phyloP scores from a whole-genome alignment of 1,140 invertebrate genomes.

The Drosophila azteca region DNA sequence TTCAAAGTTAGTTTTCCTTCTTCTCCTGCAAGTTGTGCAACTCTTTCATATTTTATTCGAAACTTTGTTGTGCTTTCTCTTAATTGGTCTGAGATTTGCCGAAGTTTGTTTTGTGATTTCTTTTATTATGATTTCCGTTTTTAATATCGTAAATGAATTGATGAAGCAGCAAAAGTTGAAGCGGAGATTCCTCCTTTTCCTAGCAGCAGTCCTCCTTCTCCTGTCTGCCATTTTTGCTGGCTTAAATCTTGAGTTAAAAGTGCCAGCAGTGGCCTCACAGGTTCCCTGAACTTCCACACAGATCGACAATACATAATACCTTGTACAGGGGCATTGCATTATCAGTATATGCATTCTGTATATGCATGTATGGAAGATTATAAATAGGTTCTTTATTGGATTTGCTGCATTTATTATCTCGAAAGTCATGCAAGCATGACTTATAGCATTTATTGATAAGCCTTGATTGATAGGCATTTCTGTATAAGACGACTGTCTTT shows the following conservation, averaged over 20 bases:
- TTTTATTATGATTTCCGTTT: constrained; percentile 35
- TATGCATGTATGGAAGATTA: too few species aligned
- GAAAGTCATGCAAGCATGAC: too few species aligned
- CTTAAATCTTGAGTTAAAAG: not conserved
- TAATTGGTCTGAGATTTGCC: constrained; percentile 67
- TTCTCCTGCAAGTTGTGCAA: constrained; percentile 32
- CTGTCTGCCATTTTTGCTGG: constrained; percentile 14
- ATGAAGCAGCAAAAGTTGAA: constrained; percentile 39
- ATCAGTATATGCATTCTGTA: too few species aligned
- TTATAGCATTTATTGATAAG: too few species aligned
- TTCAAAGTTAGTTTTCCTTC: constrained; percentile 30
- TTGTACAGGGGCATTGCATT: too few species aligned
- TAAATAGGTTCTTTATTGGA: too few species aligned
- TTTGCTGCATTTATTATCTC: too few species aligned
- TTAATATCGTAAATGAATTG: constrained; percentile 38
- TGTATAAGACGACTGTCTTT: too few species aligned
- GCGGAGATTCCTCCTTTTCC: not conserved
- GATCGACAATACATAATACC: too few species aligned
- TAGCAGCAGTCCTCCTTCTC: not conserved
- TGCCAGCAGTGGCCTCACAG: too few species aligned
- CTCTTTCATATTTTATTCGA: constrained; percentile 39
- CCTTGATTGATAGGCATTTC: too few species aligned
- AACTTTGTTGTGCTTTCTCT: constrained; percentile 64
- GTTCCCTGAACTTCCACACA: too few species aligned
- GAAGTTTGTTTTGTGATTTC: constrained; percentile 62